phyloP scores from a whole-genome alignment of 2,113 vertebrate genomes.

The Oncorhynchus masou region DNA sequence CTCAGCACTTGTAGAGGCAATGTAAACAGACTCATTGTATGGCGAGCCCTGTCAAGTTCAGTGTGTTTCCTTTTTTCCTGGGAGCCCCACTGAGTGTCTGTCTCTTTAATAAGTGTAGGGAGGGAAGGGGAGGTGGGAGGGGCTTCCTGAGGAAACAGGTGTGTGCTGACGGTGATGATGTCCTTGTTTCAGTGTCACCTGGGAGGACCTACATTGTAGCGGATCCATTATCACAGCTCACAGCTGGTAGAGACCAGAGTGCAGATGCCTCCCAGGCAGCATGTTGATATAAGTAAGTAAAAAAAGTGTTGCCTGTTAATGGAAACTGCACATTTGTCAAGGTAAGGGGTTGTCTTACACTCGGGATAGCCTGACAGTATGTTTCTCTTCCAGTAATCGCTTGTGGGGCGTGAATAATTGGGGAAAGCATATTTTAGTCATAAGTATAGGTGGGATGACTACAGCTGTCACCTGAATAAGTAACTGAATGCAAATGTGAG shows the following conservation, averaged over 20 bases:
- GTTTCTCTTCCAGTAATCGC: neutral
- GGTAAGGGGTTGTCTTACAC: neutral
- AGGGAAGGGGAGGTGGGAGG: constrained; percentile 42
- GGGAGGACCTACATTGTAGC: constrained; percentile 42
- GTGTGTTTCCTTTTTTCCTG: neutral
- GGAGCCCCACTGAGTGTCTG: constrained; percentile 7
- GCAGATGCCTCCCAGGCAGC: constrained; percentile 17
- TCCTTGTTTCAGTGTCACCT: constrained; percentile 74
- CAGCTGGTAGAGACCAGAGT: constrained; percentile 32
- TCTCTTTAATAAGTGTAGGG: constrained; percentile 65
- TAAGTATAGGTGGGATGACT: neutral
- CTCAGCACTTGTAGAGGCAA: too few relatives aligned
- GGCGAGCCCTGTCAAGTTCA: too few relatives aligned
- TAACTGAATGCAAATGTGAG: neutral
- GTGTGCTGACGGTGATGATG: constrained; percentile 68
- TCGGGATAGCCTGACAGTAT: neutral
- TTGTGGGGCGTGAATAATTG: too few relatives aligned
- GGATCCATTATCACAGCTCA: constrained; percentile 10
- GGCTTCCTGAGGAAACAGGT: constrained; percentile 72
- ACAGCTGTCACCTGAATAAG: neutral
- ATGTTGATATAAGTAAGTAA: constrained; percentile 23
- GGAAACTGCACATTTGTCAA: neutral
- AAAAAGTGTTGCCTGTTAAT: neutral
- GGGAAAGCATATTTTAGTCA: neutral
- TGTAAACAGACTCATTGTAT: too few relatives aligned